Evolutionary conservation across 2,797 vertebrate species (phyloP).

Genomic region (Lagorchestes hirsutus): DNA sequence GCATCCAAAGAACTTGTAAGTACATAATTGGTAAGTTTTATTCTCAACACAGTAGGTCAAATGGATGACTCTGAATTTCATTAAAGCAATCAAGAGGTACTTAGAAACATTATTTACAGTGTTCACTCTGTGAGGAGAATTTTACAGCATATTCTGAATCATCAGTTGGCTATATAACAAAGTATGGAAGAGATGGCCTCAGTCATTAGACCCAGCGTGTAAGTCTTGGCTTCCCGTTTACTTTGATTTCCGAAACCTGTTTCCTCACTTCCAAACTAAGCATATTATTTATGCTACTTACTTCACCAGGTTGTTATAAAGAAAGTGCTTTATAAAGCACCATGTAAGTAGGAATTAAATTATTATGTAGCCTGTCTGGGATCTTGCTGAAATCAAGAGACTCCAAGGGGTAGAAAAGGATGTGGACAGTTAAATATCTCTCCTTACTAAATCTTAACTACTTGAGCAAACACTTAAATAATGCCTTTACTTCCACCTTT

Average conservation of each 20-base stretch:
- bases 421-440: background rate
- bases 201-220: background rate
- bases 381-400: background rate
- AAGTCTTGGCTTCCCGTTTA: background rate
- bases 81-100: constrained; percentile 72
- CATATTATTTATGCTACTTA: background rate
- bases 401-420: background rate
- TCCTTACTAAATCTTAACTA: background rate
- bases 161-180: background rate
- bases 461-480: background rate
- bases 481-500: background rate
- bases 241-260: background rate
- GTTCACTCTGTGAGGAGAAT: constrained; percentile 21
- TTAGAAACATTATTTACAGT: constrained; percentile 44
- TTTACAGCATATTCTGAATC: constrained; percentile 50
- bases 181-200: background rate
- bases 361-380: background rate
- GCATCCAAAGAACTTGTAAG: constrained; percentile 24
- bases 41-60: constrained; percentile 37
- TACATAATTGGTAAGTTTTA: constrained; percentile 61
- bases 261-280: background rate
- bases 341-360: background rate
- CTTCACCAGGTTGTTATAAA: background rate
- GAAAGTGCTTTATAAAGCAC: background rate
- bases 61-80: constrained; percentile 66